A percentile compares a stretch with the other conserved stretches of the same genome.
phyloP scores from a whole-genome alignment of 2,888 invertebrate species.

The Synanthedon andrenaeformis region DNA sequence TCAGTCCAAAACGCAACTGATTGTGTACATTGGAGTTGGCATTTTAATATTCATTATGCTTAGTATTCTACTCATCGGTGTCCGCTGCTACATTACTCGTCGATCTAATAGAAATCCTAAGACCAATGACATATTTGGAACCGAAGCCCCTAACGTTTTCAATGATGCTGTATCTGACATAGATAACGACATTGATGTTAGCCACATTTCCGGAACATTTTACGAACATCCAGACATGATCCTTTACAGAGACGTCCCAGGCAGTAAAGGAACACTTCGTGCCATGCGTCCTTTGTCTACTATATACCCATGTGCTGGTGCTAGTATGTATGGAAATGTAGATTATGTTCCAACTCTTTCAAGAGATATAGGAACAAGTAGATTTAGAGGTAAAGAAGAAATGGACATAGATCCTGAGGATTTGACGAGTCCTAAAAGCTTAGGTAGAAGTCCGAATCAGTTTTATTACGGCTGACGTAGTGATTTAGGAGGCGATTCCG shows the following conservation, averaged over 20 bases:
- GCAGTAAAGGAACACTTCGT: conserved; percentile 42
- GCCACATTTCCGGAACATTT: conserved; percentile 60
- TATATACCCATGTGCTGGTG: conserved; percentile 49
- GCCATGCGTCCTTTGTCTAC: conserved; percentile 61
- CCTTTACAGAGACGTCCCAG: conserved; percentile 48
- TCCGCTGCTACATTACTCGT: conserved; percentile 35
- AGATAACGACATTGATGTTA: conserved; percentile 54
- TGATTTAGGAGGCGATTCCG: conserved; percentile 21
- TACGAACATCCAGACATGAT: conserved; percentile 66
- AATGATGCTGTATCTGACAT: conserved; percentile 53
- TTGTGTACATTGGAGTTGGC: conserved; percentile 32
- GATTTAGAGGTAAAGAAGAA: conserved; percentile 36
- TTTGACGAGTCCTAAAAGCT: conserved; percentile 53
- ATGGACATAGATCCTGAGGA: conserved; percentile 33
- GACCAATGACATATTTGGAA: conserved; percentile 56
- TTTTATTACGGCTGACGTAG: conserved; percentile 56
- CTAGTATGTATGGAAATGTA: conserved; percentile 56
- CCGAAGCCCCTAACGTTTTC: conserved; percentile 58
- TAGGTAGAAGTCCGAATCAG: conserved; percentile 46
- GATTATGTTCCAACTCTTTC: conserved; percentile 43
- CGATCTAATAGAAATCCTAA: conserved; percentile 36
- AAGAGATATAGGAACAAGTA: conserved; percentile 25
- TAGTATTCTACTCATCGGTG: conserved; percentile 21
- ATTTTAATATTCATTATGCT: conserved; percentile 25
- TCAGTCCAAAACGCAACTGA: conserved; percentile 3